Evolutionary conservation across 92 coral and sea anemone genomes (phyloP).

Genomic region (Muricea muricata): DNA sequence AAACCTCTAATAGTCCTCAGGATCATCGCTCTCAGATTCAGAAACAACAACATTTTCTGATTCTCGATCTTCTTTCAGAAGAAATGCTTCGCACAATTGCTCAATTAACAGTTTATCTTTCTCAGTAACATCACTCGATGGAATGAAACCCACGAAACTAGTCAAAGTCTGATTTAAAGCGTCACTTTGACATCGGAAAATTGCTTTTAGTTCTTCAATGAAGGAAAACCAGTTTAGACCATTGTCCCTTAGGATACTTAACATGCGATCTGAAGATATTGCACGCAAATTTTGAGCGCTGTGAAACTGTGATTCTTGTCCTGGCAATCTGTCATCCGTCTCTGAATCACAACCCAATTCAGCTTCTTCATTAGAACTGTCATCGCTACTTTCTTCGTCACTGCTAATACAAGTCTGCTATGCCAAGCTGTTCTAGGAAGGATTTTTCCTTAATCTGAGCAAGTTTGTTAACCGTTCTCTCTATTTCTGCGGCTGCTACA

Average conservation of each 20-base stretch:
- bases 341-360: conserved; percentile 48
- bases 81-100: conserved; percentile 56
- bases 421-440: conserved; percentile 63
- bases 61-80: conserved; percentile 42
- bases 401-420: conserved; percentile 55
- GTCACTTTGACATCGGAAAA: conserved; percentile 45
- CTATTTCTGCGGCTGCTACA: conserved; percentile 57
- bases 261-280: not conserved
- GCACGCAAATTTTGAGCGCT: not conserved
- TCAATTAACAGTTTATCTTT: conserved; percentile 48
- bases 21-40: conserved; percentile 68
- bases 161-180: conserved; percentile 43
- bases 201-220: conserved; percentile 60
- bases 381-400: conserved; percentile 49
- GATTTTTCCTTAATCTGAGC: conserved; percentile 52
- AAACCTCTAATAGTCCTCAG: too few species aligned
- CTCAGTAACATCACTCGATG: conserved; percentile 39
- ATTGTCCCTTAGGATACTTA: conserved; percentile 49
- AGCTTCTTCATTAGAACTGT: conserved; percentile 50
- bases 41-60: conserved; percentile 35
- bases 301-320: not conserved
- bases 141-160: conserved; percentile 48
- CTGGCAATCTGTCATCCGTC: conserved; percentile 34
- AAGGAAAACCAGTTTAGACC: conserved; percentile 62
- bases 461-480: conserved; percentile 55